Evolutionary conservation across 92 coral and sea anemone species (phyloP).

Genomic region (Ricordea florida): DNA sequence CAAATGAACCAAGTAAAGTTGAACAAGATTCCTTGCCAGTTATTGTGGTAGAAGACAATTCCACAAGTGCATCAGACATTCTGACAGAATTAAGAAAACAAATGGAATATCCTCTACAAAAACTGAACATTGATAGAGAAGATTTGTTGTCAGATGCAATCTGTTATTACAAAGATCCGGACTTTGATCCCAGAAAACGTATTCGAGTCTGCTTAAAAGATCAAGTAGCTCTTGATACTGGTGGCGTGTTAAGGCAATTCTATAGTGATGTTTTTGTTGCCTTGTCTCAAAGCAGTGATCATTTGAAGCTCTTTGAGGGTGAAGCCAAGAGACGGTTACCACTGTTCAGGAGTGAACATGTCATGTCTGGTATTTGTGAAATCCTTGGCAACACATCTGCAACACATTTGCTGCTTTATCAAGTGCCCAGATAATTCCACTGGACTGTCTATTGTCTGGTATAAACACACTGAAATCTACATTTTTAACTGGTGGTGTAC

Average conservation of each 20-base stretch:
- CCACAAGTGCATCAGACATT: slow-evolving; percentile 25
- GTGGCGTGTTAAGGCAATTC: slow-evolving; percentile 51
- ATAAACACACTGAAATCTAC: no score
- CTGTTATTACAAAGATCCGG: slow-evolving; percentile 35
- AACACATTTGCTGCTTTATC: no score
- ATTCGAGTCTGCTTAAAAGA: slow-evolving; percentile 23
- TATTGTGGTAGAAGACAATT: background rate
- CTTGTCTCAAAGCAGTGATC: background rate
- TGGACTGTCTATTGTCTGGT: no score
- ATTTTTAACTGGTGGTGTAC: no score
- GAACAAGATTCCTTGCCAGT: background rate
- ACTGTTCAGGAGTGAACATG: slow-evolving; percentile 53
- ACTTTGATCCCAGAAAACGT: slow-evolving; percentile 34
- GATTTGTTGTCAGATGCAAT: slow-evolving; percentile 24
- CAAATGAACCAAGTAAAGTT: background rate
- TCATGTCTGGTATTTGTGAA: slow-evolving; percentile 37
- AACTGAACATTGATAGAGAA: slow-evolving; percentile 42
- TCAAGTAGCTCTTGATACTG: slow-evolving; percentile 33
- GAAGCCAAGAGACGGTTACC: slow-evolving; percentile 17
- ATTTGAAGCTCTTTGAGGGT: slow-evolving; percentile 26
- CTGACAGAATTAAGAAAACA: slow-evolving; percentile 17
- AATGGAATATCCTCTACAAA: slow-evolving; percentile 8
- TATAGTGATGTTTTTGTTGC: slow-evolving; percentile 34
- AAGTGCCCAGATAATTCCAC: no score
- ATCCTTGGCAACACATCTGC: slow-evolving; percentile 48